Conservation (phyloP, 1,140 invertebrate species). For the Galendromus occidentalis region DNA sequence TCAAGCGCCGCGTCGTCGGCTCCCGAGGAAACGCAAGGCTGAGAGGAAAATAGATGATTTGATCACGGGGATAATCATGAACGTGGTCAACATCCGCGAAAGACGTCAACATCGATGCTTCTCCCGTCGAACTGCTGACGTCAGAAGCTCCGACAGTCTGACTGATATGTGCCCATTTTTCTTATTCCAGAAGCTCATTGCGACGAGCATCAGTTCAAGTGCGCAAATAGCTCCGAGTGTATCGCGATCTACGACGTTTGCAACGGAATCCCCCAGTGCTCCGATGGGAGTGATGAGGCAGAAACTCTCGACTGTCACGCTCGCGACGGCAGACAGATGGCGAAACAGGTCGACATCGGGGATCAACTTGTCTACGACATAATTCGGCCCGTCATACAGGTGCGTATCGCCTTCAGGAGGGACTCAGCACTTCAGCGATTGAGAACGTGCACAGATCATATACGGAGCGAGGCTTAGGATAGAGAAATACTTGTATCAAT, state of each 20-base stretch:
- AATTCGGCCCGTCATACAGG: background rate
- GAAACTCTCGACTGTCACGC: conserved; percentile 47
- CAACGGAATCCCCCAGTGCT: conserved; percentile 78
- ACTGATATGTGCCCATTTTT: conserved; percentile 13
- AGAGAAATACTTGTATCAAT: too few species aligned
- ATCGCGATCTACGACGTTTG: conserved; percentile 89
- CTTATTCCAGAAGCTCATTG: conserved; percentile 35
- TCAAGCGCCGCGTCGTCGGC: too few species aligned
- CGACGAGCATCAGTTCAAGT: conserved; percentile 57
- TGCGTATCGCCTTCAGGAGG: background rate
- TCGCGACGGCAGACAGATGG: background rate
- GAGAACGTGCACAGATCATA: too few species aligned
- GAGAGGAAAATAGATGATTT: too few species aligned
- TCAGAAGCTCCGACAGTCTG: background rate
- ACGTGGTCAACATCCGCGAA: too few species aligned
- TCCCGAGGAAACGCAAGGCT: too few species aligned
- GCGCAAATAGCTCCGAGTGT: conserved; percentile 61
- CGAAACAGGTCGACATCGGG: background rate
- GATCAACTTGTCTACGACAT: background rate
- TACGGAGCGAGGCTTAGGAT: too few species aligned
- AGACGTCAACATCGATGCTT: background rate
- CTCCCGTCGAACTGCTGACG: too few species aligned
- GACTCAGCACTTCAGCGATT: too few species aligned
- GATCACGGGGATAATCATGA: too few species aligned
- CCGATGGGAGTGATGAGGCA: conserved; percentile 72